Conservation (phyloP, 2,797 vertebrate genomes). For the Capromys pilorides region DNA sequence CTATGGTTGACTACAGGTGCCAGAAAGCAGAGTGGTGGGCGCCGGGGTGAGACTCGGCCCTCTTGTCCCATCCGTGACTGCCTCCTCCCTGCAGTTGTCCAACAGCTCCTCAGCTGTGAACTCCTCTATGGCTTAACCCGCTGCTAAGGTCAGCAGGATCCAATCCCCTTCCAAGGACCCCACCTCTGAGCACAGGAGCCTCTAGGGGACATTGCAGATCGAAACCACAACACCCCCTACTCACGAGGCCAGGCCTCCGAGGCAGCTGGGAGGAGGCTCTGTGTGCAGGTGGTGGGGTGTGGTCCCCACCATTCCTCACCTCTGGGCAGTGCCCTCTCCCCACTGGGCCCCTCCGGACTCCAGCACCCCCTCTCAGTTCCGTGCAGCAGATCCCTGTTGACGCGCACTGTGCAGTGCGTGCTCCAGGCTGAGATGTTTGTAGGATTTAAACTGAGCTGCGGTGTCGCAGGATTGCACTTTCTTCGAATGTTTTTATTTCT, state of each 20-base stretch:
- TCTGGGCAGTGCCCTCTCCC: background rate
- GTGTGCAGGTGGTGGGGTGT: background rate
- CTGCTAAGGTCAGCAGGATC: background rate
- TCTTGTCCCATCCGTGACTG: background rate
- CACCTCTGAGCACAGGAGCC: background rate
- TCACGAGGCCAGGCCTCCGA: background rate
- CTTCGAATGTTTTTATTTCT: background rate
- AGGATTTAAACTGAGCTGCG: background rate
- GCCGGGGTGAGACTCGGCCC: background rate
- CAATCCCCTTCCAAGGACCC: background rate
- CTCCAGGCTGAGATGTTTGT: background rate
- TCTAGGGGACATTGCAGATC: no score
- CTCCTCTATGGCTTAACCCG: background rate
- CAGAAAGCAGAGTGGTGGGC: background rate
- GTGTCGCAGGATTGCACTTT: background rate
- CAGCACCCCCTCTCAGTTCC: background rate
- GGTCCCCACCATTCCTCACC: background rate
- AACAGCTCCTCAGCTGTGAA: background rate
- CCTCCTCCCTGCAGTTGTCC: background rate
- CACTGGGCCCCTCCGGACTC: background rate
- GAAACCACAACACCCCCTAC: no score
- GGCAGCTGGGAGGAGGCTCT: background rate
- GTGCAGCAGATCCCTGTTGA: no score
- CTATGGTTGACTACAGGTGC: background rate
- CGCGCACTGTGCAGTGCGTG: background rate